These are phyloP conservation scores for Pogonocherus hispidulus DNA, from an alignment of 2,888 invertebrate genomes.

Conservation along the genomic window DNA sequence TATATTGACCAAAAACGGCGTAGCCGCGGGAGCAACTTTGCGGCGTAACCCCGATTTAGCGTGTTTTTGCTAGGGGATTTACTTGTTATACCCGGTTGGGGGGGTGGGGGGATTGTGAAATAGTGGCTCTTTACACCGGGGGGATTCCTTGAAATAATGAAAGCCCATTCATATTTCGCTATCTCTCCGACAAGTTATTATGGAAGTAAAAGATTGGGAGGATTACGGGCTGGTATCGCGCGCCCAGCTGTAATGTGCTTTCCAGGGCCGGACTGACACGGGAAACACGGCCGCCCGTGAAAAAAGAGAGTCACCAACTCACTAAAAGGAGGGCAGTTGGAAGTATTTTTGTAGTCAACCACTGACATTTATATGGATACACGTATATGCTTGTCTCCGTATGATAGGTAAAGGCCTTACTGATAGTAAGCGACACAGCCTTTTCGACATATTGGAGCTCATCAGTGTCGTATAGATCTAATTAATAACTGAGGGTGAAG, in stretches of 20 bases:
- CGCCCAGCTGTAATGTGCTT: constrained; percentile 4
- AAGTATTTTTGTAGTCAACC: no score
- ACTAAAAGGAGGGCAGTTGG: no score
- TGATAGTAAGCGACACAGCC: no score
- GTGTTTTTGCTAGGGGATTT: constrained; percentile 8
- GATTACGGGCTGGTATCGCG: constrained; percentile 15
- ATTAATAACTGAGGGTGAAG: no score
- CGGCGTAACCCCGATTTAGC: not conserved
- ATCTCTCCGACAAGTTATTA: constrained; percentile 25
- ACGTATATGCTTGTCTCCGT: no score
- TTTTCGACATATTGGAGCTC: no score
- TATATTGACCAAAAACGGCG: constrained; percentile 4
- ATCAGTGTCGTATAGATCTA: no score
- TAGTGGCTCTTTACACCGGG: not conserved
- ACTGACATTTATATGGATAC: no score
- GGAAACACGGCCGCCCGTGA: no score
- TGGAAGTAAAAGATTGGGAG: constrained; percentile 25
- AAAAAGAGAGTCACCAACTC: no score
- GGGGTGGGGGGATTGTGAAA: not conserved
- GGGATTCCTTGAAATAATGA: constrained; percentile 21
- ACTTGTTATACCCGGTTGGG: constrained; percentile 9
- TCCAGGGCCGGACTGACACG: not conserved
- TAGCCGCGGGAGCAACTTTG: not conserved
- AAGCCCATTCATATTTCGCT: constrained; percentile 30
- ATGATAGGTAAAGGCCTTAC: no score